Evolutionary conservation across 2,113 vertebrate genomes (phyloP).

Genomic region (Oenanthe melanoleuca): DNA sequence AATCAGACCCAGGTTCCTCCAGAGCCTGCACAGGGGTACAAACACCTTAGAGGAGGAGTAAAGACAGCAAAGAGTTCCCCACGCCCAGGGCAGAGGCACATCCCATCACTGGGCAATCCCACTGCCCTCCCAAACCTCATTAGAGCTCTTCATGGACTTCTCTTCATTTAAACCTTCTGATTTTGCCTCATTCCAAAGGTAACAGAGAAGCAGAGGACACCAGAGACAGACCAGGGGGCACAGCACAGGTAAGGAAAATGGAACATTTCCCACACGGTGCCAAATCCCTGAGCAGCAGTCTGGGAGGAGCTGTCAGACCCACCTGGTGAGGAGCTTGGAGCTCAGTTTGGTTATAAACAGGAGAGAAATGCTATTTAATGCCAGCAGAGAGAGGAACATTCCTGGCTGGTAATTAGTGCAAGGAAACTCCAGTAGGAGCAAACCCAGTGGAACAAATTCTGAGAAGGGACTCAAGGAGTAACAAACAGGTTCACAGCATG

Average conservation of each 20-base stretch:
- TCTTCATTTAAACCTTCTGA: background rate
- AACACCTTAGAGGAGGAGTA: background rate
- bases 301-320: background rate
- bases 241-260: background rate
- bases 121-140: background rate
- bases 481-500: background rate
- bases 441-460: background rate
- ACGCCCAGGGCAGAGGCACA: background rate
- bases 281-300: background rate
- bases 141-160: background rate
- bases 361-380: background rate
- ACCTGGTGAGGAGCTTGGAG: background rate
- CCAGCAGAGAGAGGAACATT: background rate
- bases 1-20: background rate
- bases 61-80: background rate
- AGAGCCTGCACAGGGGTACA: background rate
- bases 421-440: background rate
- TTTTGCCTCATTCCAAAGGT: slow-evolving; percentile 19
- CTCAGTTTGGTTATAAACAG: background rate
- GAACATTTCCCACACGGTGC: background rate
- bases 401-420: background rate
- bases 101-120: background rate
- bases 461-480: background rate
- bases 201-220: background rate
- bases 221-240: background rate